These are phyloP conservation scores for Smutsia gigantea DNA, from an alignment of 2,797 vertebrate species.

Conservation along the genomic window DNA sequence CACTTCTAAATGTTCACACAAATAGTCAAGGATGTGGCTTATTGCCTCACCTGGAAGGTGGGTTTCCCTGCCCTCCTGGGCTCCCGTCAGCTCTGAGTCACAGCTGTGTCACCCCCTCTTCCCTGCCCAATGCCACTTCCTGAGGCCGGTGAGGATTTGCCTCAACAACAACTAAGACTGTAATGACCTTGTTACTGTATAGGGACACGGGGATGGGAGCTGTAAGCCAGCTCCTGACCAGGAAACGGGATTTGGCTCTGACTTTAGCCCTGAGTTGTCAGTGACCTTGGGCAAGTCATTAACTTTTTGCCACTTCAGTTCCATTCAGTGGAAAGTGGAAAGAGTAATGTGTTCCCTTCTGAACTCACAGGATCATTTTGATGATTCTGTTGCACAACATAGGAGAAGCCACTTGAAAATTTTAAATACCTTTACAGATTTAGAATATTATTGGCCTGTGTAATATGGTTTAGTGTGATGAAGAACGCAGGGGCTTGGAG, in stretches of 20 bases:
- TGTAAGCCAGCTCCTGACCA: slow-evolving; percentile 26
- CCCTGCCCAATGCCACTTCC: slow-evolving; percentile 34
- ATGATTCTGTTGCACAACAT: not conserved
- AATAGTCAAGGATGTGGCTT: slow-evolving; percentile 68
- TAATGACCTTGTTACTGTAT: slow-evolving; percentile 14
- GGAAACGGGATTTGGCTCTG: slow-evolving; percentile 50
- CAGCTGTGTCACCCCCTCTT: not conserved
- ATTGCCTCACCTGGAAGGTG: slow-evolving; percentile 43
- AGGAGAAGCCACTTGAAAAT: not conserved
- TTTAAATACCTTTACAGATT: not conserved
- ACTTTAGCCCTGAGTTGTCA: not conserved
- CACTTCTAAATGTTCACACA: slow-evolving; percentile 3
- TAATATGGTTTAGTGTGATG: not conserved
- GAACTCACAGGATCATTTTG: not conserved
- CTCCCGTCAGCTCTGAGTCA: slow-evolving; percentile 60
- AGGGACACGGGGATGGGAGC: not conserved
- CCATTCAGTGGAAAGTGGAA: not conserved
- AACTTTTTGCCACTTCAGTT: not conserved
- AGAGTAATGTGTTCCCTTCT: not conserved
- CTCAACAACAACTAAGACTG: not conserved
- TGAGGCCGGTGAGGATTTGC: not conserved
- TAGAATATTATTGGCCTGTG: not conserved
- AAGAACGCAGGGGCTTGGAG: not conserved
- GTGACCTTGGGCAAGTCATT: slow-evolving; percentile 55
- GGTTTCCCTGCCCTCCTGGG: slow-evolving; percentile 34